Evolutionary conservation across 2,888 invertebrate species (phyloP).

Genomic region (Altica lythri): DNA sequence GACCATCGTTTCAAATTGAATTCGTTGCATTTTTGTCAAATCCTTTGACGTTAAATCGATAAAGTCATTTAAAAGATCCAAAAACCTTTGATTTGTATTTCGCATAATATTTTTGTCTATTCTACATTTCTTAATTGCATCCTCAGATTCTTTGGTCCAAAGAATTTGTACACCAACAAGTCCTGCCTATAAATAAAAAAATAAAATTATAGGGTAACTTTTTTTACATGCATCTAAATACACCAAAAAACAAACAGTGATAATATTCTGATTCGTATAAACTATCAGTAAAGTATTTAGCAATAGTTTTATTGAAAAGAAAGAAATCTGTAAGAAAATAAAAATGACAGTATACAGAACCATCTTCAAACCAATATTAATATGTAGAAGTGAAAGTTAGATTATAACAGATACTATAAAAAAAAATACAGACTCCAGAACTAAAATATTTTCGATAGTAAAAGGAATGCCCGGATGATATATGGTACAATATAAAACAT

Average conservation of each 20-base stretch:
- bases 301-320: not conserved
- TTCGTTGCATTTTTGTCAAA: slow-evolving; percentile 72
- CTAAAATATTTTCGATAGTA: too few relatives aligned
- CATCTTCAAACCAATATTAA: too few relatives aligned
- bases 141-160: slow-evolving; percentile 85
- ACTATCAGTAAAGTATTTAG: not conserved
- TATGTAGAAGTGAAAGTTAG: too few relatives aligned
- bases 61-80: slow-evolving; percentile 77
- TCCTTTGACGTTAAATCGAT: slow-evolving; percentile 85
- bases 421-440: too few relatives aligned
- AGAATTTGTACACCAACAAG: slow-evolving; percentile 81
- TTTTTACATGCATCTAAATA: too few relatives aligned
- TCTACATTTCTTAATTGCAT: slow-evolving; percentile 71
- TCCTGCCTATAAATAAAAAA: slow-evolving; percentile 65
- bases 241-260: not conserved
- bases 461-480: too few relatives aligned
- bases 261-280: not conserved
- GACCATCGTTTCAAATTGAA: slow-evolving; percentile 84
- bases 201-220: not conserved
- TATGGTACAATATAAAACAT: too few relatives aligned
- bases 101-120: slow-evolving; percentile 79
- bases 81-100: slow-evolving; percentile 76
- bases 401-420: too few relatives aligned
- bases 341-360: too few relatives aligned
- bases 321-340: slow-evolving; percentile 6